Conservation (phyloP, 2,797 vertebrate genomes). For the Gobio occitaniae region DNA sequence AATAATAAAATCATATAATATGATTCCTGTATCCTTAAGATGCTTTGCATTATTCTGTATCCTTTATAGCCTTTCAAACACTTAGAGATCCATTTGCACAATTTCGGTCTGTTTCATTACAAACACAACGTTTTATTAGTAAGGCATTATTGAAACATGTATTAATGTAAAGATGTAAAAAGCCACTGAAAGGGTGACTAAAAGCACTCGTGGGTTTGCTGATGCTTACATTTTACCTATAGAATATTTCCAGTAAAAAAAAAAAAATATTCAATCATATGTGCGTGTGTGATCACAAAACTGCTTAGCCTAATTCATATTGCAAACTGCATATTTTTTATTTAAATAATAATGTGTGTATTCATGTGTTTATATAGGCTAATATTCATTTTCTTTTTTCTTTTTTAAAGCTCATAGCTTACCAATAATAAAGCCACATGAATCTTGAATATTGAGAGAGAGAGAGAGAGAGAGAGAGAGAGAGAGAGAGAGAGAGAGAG, state of each 20-base stretch:
- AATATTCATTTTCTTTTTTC: too few relatives aligned
- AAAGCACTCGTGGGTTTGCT: neutral
- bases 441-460: neutral
- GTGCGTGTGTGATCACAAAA: too few relatives aligned
- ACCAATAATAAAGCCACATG: neutral
- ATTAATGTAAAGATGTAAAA: neutral
- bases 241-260: neutral
- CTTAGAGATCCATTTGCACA: neutral
- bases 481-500: conserved; percentile 8
- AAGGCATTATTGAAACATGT: neutral
- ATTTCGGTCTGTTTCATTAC: neutral
- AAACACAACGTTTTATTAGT: neutral
- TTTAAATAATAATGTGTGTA: neutral
- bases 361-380: neutral
- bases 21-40: neutral
- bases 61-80: neutral
- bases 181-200: neutral
- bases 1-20: neutral
- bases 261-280: too few relatives aligned
- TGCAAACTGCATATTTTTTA: neutral
- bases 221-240: neutral
- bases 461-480: neutral
- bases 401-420: neutral
- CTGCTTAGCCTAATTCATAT: neutral
- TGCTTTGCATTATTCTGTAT: neutral